phyloP scores from a whole-genome alignment of 2,888 invertebrate genomes.

The Harmothoe impar region DNA sequence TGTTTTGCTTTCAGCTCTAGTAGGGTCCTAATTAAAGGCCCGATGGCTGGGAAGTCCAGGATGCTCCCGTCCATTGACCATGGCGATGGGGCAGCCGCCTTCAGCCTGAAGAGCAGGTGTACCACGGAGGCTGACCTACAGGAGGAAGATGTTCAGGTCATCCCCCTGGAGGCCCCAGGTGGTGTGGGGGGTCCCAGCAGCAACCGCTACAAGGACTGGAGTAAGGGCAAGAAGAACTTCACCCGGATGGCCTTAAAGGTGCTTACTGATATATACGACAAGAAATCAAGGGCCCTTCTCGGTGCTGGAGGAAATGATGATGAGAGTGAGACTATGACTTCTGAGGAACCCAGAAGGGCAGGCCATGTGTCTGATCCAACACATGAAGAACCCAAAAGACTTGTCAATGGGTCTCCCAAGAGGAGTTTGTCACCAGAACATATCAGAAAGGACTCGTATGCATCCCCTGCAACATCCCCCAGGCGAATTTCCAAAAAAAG shows the following conservation, averaged over 20 bases:
- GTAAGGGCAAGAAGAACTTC: conserved; percentile 22
- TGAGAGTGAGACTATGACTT: background rate
- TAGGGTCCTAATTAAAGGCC: background rate
- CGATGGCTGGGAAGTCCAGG: too few relatives aligned
- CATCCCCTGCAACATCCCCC: background rate
- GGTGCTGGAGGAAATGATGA: background rate
- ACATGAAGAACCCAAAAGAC: background rate
- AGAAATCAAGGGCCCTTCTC: background rate
- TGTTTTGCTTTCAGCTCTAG: too few relatives aligned
- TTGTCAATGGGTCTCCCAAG: background rate
- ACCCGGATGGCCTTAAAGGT: conserved; percentile 2
- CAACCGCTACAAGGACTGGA: background rate
- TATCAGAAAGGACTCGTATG: background rate
- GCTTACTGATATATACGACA: background rate
- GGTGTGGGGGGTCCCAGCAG: background rate
- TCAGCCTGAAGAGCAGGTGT: too few relatives aligned
- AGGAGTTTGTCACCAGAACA: background rate
- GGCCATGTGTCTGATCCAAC: too few relatives aligned
- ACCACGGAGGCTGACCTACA: background rate
- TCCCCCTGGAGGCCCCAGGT: background rate
- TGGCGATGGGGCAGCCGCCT: too few relatives aligned
- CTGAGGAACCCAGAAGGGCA: too few relatives aligned
- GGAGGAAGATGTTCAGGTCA: background rate
- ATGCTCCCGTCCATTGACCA: too few relatives aligned
- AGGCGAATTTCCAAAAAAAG: background rate